These are phyloP conservation scores for Sphaerophoria taeniata DNA, from an alignment of 2,888 invertebrate species.

Conservation along the genomic window DNA sequence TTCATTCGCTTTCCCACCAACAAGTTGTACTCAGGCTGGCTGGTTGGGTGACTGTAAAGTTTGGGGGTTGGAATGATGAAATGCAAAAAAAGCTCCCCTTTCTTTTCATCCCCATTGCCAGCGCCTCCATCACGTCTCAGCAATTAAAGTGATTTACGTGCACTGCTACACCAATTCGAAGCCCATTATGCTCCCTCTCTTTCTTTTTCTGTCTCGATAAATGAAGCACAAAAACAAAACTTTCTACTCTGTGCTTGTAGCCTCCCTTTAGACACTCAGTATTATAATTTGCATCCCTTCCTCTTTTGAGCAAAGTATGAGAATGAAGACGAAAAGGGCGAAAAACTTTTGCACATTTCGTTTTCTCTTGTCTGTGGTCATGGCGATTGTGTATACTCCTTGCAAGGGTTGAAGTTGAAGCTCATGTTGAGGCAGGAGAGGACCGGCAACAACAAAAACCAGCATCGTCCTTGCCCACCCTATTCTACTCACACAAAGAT, in stretches of 20 bases:
- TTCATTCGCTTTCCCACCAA: conserved; percentile 75
- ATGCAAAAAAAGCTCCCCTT: conserved; percentile 57
- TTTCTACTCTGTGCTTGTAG: conserved; percentile 56
- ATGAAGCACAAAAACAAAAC: conserved; percentile 63
- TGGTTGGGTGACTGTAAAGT: neutral
- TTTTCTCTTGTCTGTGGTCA: conserved; percentile 79
- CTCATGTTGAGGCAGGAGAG: conserved; percentile 34
- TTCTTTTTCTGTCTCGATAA: neutral
- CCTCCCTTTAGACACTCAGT: neutral
- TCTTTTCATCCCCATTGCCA: conserved; percentile 18
- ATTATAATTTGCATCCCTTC: conserved; percentile 66
- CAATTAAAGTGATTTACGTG: conserved; percentile 69
- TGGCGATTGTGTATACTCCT: conserved; percentile 70
- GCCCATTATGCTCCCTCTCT: conserved; percentile 4
- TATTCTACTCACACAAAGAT: conserved; percentile 38
- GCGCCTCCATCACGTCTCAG: neutral
- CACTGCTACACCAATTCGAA: conserved; percentile 41
- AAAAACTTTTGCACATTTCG: conserved; percentile 76
- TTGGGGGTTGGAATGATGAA: conserved; percentile 12
- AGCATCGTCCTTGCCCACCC: conserved; percentile 72
- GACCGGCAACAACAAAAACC: conserved; percentile 4
- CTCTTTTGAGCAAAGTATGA: neutral
- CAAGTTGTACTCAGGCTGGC: conserved; percentile 62
- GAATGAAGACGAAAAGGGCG: conserved; percentile 36
- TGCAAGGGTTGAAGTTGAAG: conserved; percentile 48